Percentiles rank a stretch among this genome's conserved stretches.
Conservation (phyloP, 1,140 invertebrate genomes). For the Drosophila nebulosa region DNA sequence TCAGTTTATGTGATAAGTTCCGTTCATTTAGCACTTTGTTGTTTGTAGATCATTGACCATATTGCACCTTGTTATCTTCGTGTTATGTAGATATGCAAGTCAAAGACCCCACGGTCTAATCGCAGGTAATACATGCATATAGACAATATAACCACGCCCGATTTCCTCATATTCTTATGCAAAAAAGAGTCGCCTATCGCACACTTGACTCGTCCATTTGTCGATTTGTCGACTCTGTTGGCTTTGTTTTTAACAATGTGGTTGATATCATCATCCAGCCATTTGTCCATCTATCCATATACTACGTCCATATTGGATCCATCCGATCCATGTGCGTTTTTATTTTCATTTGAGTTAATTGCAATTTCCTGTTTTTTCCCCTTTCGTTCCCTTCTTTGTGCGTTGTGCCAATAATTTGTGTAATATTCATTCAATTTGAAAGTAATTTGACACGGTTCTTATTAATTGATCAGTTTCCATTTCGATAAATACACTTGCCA, state of each 20-base stretch:
- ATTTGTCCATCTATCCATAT: neutral
- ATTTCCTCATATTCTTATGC: too few species aligned
- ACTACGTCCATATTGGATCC: too few species aligned
- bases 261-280: neutral
- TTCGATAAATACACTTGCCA: conserved; percentile 13
- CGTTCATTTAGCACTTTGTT: too few species aligned
- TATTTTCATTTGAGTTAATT: conserved; percentile 53
- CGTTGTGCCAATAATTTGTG: conserved; percentile 41
- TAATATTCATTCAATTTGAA: conserved; percentile 61
- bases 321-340: conserved; percentile 2
- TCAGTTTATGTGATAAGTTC: too few species aligned
- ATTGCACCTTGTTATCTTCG: too few species aligned
- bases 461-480: conserved; percentile 62
- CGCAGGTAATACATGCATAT: too few species aligned
- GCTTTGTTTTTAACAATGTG: neutral
- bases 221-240: neutral
- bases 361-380: conserved; percentile 44
- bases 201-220: too few species aligned
- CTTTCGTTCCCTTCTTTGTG: neutral
- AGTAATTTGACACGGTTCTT: conserved; percentile 61
- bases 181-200: too few species aligned
- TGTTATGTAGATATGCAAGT: too few species aligned
- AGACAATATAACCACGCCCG: too few species aligned
- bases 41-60: too few species aligned
- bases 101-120: too few species aligned